Evolutionary conservation across 1,140 invertebrate species (phyloP), one percentile per base, ranked within the genome.

Genomic region (Pteromalus puparum): DNA sequence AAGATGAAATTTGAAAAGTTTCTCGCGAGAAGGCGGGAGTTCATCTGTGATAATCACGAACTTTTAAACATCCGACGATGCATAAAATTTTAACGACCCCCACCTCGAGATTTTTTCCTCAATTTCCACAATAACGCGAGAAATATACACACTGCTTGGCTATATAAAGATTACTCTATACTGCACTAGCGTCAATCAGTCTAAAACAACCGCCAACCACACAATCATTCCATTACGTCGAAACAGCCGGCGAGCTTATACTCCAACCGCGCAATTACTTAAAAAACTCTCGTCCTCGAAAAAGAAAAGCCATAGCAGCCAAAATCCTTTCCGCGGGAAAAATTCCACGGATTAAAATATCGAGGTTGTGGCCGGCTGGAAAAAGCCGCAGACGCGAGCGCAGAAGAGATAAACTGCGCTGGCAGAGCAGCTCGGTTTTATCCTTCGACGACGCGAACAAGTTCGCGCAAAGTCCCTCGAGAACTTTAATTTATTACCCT

Each of bases 281-380:
- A 70, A 30, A 70, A 70, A 70, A 10, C 24, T n/a, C 67, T 26
- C 67, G 67, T 70, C 24, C 67, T 7, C 24, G 26, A 26, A 24
- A 67, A 30, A 70, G 26, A 24, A n/a, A 10, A 72, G 46, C 65
- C 18, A 26, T n/a, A n/a, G n/a, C n/a, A 1, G 5, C 53, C 38
- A 28, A 34, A 70, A 46, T 72, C 61, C 67, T 24, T 61, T 61
- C 38, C 42, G 26, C 38, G 18, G 18, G 28, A 83, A 86, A 82
- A 82, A 67, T 48, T 83, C 18, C 26, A 24, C 28, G 77, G 76
- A 86, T 86, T 86, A 83, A 82, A 82, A 86, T 80, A 83, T 79
- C 75, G 76, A 48, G 74, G 28, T 4, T 30, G 72, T 18, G 34
- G 72, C 34, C 9, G 13, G 12, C 70, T n/a, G 30, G 28, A 38